Evolutionary conservation across 30 jellyfish, hydroid and myxozoan species (phyloP).

Genomic region (Turritopsis dohrnii): DNA sequence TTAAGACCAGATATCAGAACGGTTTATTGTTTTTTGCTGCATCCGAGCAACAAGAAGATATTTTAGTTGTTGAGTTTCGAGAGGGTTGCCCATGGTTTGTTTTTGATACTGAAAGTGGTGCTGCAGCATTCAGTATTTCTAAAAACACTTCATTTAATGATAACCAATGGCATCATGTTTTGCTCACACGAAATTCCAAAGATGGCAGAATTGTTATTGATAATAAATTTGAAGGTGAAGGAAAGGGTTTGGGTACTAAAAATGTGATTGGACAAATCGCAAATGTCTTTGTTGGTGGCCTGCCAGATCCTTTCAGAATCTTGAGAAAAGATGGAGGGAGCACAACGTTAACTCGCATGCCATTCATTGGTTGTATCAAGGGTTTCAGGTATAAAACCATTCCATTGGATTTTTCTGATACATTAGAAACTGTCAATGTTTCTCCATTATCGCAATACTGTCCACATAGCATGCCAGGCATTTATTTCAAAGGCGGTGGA

Average conservation of each 20-base stretch:
- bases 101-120: slow-evolving; percentile 93
- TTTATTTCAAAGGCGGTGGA: slow-evolving; percentile 89
- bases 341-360: slow-evolving; percentile 41
- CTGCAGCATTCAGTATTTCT: slow-evolving; percentile 66
- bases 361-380: slow-evolving; percentile 75
- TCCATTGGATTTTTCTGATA: slow-evolving; percentile 40
- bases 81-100: slow-evolving; percentile 93
- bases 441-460: slow-evolving; percentile 57
- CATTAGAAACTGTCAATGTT: slow-evolving; percentile 25
- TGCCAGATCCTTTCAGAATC: slow-evolving; percentile 46
- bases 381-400: slow-evolving; percentile 51
- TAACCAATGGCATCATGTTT: slow-evolving; percentile 80
- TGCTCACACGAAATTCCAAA: slow-evolving; percentile 50
- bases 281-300: slow-evolving; percentile 68
- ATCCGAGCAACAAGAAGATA: slow-evolving; percentile 71
- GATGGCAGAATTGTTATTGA: slow-evolving; percentile 65
- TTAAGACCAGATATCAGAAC: slow-evolving; percentile 55
- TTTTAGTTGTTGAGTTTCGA: slow-evolving; percentile 67
- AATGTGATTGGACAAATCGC: slow-evolving; percentile 83
- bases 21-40: slow-evolving; percentile 90
- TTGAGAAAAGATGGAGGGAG: slow-evolving; percentile 58
- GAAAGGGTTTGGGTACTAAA: slow-evolving; percentile 67
- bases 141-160: slow-evolving; percentile 53
- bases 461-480: slow-evolving; percentile 54
- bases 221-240: slow-evolving; percentile 47